Base-by-base conservation (phyloP, 1,140 invertebrate species). In the Heliconius hermathena region DNA sequence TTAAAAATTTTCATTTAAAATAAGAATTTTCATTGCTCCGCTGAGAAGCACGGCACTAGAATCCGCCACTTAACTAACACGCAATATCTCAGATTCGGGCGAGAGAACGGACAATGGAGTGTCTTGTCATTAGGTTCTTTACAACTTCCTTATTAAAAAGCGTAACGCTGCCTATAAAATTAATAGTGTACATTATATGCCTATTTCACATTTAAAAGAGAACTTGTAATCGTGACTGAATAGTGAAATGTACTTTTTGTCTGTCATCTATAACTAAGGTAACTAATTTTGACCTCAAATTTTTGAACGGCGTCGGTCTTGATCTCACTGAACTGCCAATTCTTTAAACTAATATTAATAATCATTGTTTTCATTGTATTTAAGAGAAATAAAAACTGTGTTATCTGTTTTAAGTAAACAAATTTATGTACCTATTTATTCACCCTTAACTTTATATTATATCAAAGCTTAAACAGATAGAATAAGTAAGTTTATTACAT, bases 241-340 rank as follows among this genome's bases (percentile, higher is more conserved):
- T 9, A 26, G 9, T 66, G 82, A 83, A 85, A 84, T 83, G 75
- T 82, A 77, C 83, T 82, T 82, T 83, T 80, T 81, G 71, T 78
- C 81, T 81, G 57, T 60, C 16, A 54, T 29, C 72, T 82, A 82
- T 85, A 87, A 46, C 13, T 13, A 26, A 26, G 1, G 1, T 26
- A 46, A 0, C 33, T 36, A 81, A 79, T 20, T 33, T 71, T 76
- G 83, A 82, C 81, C 82, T 81, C 74, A 78, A 76, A 73, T 22
- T 52, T 46, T 49, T 79, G 77, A 83, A 75, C 52, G 41, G 18
- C 20, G 54, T 0, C 57, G 74, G n/a, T 20, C n/a, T 36, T 66
- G 33, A 76, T 38, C 66, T 60, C 36, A 66, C 66, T 76, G 26
- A 57, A 9, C 36, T 26, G 26, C 66, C 3, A 8, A 57, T 57